These are phyloP conservation scores for Poeciliopsis turrubarensis DNA, from an alignment of 2,113 vertebrate species.

Conservation along the genomic window DNA sequence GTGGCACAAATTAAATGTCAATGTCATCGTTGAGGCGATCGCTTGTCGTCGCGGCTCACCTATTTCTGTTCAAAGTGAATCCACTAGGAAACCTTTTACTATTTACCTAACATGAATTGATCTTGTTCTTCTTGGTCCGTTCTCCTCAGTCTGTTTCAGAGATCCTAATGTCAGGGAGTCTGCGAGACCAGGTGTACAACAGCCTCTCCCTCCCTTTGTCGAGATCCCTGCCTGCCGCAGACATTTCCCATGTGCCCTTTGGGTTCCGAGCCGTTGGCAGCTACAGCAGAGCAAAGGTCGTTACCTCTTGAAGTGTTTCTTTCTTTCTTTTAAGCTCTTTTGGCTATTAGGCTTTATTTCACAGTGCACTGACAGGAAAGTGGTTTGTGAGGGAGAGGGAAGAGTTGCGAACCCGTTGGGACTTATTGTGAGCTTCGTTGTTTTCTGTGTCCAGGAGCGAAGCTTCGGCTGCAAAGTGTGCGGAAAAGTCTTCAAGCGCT, in stretches of 20 bases:
- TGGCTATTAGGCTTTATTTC: too few species aligned
- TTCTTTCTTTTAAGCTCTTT: too few species aligned
- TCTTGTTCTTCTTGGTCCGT: not conserved
- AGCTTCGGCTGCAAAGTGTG: slow-evolving; percentile 81
- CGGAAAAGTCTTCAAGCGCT: slow-evolving; percentile 78
- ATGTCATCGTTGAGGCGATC: not conserved
- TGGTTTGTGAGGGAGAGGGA: too few species aligned
- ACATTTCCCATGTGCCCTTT: slow-evolving; percentile 31
- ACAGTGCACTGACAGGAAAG: too few species aligned
- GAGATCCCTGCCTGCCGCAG: slow-evolving; percentile 4
- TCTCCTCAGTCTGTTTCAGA: slow-evolving; percentile 60
- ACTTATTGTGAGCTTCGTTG: not conserved
- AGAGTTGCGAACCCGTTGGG: not conserved
- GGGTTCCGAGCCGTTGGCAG: slow-evolving; percentile 29
- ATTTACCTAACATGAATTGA: not conserved
- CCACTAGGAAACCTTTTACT: not conserved
- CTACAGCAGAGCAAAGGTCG: slow-evolving; percentile 68
- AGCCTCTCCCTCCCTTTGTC: slow-evolving; percentile 35
- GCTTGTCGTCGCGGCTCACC: not conserved
- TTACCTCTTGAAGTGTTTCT: not conserved
- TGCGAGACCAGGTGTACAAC: slow-evolving; percentile 52
- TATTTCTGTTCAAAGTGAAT: not conserved
- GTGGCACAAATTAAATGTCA: not conserved
- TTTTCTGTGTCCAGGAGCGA: slow-evolving; percentile 67
- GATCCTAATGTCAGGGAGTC: slow-evolving; percentile 51